Conservation (phyloP, 2,888 invertebrate genomes). For the Lapara coniferarum region DNA sequence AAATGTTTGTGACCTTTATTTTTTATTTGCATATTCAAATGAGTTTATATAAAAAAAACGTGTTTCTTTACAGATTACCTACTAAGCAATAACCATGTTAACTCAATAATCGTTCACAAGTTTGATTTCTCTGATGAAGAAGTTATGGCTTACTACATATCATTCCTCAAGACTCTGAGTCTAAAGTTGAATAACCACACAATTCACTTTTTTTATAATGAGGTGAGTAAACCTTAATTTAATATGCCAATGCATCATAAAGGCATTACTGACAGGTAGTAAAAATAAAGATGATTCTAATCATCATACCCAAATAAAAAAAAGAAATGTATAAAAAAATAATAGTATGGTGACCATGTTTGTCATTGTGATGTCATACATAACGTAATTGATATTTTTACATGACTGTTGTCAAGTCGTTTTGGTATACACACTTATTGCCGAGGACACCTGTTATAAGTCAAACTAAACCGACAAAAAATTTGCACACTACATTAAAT, state of each 20-base stretch:
- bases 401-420: background rate
- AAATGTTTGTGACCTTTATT: background rate
- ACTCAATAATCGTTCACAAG: slow-evolving; percentile 99
- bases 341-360: too few species aligned
- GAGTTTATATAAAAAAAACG: background rate
- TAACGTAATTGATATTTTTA: too few species aligned
- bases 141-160: slow-evolving; percentile 99
- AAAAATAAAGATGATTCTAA: too few species aligned
- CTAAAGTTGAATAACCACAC: slow-evolving; percentile 98
- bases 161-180: slow-evolving; percentile 98
- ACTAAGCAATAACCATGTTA: slow-evolving; percentile 99
- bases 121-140: slow-evolving; percentile 99
- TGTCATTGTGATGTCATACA: too few species aligned
- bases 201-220: slow-evolving; percentile 99
- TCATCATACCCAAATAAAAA: too few species aligned
- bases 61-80: slow-evolving; percentile 91
- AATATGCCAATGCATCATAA: too few species aligned
- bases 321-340: too few species aligned
- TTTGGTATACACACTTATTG: slow-evolving; percentile 13
- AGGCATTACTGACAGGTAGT: too few species aligned
- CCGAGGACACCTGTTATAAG: background rate
- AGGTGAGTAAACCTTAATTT: slow-evolving; percentile 83
- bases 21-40: background rate
- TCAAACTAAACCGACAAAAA: background rate
- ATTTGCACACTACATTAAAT: background rate